These are phyloP conservation scores for Ceyx margarethae DNA, from an alignment of 2,113 vertebrate genomes.

Conservation along the genomic window DNA sequence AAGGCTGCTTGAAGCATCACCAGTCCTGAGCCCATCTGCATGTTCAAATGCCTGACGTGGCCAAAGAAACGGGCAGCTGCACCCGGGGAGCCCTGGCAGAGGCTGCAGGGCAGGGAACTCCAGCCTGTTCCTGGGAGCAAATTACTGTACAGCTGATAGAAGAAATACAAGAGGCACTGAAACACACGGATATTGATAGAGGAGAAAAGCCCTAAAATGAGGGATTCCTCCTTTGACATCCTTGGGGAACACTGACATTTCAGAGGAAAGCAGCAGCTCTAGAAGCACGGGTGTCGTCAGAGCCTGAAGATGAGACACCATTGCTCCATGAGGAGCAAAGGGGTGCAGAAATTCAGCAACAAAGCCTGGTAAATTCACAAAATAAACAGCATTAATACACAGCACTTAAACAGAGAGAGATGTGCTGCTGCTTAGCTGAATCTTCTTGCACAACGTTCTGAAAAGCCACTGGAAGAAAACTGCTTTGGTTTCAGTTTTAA, in stretches of 20 bases:
- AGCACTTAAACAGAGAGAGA: constrained; percentile 18
- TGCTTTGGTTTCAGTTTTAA: constrained; percentile 65
- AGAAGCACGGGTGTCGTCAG: not conserved
- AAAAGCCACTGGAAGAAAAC: constrained; percentile 64
- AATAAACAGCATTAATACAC: constrained; percentile 25
- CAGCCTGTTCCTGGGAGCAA: not conserved
- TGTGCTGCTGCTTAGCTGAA: constrained; percentile 35
- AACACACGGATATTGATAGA: not conserved
- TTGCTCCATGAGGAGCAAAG: rapidly evolving
- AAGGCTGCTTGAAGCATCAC: not conserved
- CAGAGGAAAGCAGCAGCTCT: not conserved
- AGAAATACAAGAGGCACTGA: not conserved
- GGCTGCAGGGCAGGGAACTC: not conserved
- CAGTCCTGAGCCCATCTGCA: not conserved
- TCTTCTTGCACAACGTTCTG: constrained; percentile 40
- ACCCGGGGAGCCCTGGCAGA: not conserved
- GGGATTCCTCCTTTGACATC: not conserved
- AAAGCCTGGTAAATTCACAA: not conserved
- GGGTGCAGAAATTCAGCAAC: not conserved
- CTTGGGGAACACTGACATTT: not conserved
- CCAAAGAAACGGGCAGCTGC: not conserved
- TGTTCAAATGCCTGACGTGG: not conserved
- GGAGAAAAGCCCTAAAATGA: not conserved
- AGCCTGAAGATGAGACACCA: rapidly evolving
- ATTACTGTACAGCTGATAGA: not conserved